Evolutionary conservation across 2,888 invertebrate species (phyloP).

Genomic region (Tryphoninae sp.): DNA sequence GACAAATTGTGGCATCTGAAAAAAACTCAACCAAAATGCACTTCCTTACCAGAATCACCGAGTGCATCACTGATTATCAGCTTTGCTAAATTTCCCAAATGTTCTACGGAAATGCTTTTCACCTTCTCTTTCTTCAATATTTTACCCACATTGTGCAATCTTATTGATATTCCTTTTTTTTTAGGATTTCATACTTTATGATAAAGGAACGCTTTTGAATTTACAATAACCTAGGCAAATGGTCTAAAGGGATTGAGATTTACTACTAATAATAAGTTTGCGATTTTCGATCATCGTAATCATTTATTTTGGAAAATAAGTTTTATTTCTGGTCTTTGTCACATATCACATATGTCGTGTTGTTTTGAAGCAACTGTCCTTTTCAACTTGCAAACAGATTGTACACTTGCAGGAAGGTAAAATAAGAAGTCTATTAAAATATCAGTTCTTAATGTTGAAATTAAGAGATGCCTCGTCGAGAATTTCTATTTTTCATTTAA

Average conservation of each 20-base stretch:
- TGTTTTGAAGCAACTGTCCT: background rate
- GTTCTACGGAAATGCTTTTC: too few species aligned
- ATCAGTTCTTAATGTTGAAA: too few species aligned
- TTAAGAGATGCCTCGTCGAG: too few species aligned
- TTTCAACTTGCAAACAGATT: background rate
- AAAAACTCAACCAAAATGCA: too few species aligned
- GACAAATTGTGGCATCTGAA: too few species aligned
- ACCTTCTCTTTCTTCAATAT: slow-evolving; percentile 44
- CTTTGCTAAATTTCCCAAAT: slow-evolving; percentile 18
- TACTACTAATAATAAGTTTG: slow-evolving; percentile 3
- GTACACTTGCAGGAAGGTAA: background rate
- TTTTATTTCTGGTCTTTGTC: slow-evolving; percentile 35
- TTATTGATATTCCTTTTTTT: background rate
- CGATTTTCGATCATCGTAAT: background rate
- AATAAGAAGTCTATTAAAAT: background rate
- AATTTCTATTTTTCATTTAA: too few species aligned
- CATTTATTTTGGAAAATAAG: slow-evolving; percentile 28
- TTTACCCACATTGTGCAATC: background rate
- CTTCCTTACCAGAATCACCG: slow-evolving; percentile 62
- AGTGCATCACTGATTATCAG: slow-evolving; percentile 64
- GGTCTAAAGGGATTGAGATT: slow-evolving; percentile 26
- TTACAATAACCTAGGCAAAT: slow-evolving; percentile 17
- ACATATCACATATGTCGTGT: slow-evolving; percentile 29
- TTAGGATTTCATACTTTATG: background rate
- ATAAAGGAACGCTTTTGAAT: slow-evolving; percentile 28